Evolutionary conservation across 2,888 invertebrate species (phyloP), one percentile per base, ranked within the genome.

Genomic region (Apeira syringaria): DNA sequence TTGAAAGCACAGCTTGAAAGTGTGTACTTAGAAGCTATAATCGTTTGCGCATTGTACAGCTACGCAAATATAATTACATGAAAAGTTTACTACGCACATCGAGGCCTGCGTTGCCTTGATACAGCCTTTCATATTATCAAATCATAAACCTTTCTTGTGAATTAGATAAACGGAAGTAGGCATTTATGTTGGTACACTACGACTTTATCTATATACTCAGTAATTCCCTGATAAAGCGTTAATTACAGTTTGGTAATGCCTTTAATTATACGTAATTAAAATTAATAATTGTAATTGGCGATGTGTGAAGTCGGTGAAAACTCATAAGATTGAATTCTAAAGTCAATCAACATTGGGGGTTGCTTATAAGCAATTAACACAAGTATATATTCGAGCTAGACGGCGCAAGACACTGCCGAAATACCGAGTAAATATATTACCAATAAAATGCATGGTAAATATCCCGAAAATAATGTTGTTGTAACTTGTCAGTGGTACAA

Each of bases 31-130:
- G n/a, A n/a, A n/a, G 31, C 38, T 45, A 33, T 55, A 59, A 58
- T 50, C 55, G 32, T 26, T 20, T 27, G 17, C 27, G 18, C 40
- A 53, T 52, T 50, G 50, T 48, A 53, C 50, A 56, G 56, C 56
- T 55, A 54, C 52, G 27, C 25, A 58, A 56, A 62, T 61, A 64
- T 73, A 71, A 74, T 77, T 72, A 75, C 66, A 72, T 70, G 68
- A 70, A n/a, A n/a, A 68, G 65, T 74, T 77, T 71, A 78, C 76
- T 72, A 66, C 61, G 39, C 53, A 47, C 61, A 63, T 70, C 70
- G 65, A 24, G 56, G 61, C 55, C 53, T 67, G 54, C 69, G 68
- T 64, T 62, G 56, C 55, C 9, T 9, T 58, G 65, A 74, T 71
- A 71, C 54, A 64, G 64, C 56, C n/a, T 58, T 64, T 58, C 61